Conservation (phyloP, 2,888 invertebrate genomes). For the Tipula lateralis region DNA sequence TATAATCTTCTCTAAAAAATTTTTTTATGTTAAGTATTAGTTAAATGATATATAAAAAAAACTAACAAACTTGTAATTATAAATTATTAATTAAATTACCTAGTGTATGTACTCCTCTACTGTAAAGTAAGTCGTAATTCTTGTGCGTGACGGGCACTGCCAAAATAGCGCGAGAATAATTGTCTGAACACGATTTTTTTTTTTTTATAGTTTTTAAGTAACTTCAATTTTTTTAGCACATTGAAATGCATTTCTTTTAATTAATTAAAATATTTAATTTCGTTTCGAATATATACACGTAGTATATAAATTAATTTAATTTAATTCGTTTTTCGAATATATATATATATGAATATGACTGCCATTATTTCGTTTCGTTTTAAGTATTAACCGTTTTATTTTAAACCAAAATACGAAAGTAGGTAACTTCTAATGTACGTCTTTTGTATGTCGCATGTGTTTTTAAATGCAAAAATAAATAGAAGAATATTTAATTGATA, state of each 20-base stretch:
- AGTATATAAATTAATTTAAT: background rate
- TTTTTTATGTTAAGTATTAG: background rate
- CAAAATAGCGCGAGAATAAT: background rate
- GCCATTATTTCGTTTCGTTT: background rate
- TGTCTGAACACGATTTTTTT: background rate
- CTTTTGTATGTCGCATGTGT: background rate
- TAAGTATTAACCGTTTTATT: slow-evolving; percentile 1
- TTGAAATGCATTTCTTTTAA: slow-evolving; percentile 11
- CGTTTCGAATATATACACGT: background rate
- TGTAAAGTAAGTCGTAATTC: background rate
- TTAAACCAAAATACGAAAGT: background rate
- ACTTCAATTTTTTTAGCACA: slow-evolving; percentile 14
- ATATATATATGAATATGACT: background rate
- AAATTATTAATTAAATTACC: background rate
- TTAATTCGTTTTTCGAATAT: background rate
- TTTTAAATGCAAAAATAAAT: background rate
- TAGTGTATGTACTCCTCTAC: slow-evolving; percentile 12
- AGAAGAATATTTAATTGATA: background rate
- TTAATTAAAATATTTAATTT: background rate
- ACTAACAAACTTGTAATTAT: background rate
- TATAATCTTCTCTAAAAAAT: background rate
- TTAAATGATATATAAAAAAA: background rate
- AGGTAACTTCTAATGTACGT: background rate
- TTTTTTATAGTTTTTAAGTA: slow-evolving; percentile 7
- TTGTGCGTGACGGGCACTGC: background rate